Base-by-base conservation (phyloP, 2,113 vertebrate genomes). In the Ivindomyrus marchei region DNA sequence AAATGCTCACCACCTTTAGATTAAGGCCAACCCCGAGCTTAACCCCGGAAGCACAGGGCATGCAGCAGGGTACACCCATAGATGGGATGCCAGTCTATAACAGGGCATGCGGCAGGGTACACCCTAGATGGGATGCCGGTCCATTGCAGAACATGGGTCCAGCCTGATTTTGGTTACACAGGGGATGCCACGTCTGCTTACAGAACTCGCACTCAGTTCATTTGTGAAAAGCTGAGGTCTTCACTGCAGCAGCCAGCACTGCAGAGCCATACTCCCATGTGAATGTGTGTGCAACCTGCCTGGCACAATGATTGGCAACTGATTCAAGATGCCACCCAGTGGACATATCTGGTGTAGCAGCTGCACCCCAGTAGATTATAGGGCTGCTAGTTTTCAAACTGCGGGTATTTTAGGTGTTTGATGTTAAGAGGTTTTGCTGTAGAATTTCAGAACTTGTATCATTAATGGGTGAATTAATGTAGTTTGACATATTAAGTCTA, bases 391-490 rank as follows among this genome's bases (percentile, higher is more conserved):
- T 24, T 39, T 36, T 88, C n/a, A 53, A 56, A 89, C 89, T 46
- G 39, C 4, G 27, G 85, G 85, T 90, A 17, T 56, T 77, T 88
- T 42, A 70, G 19, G 36, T 47, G 13, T 53, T 58, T 77, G 36
- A 31, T 53, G 58, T 88, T 31, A 87, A 90, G 85, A 45, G 19
- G 21, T 52, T 77, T 58, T 90, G 62, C 62, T 24, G 56, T 87
- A 88, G 85, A 74, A 90, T 45, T 31, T 66, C 31, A 36, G 86
- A 87, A 50, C 85, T 80, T 53, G 27, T 42, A 88, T 53, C 62
- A 77, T 88, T 88, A 90, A 77, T 74, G 46, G 46, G 86, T 77
- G n/a, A 87, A 56, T 86, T 86, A 86, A 86, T 53, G 27, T 87
- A 87, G 85, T 47, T 70, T 87, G 53, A 87, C 19, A 90, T 49